These are phyloP conservation scores for Morpho achilles DNA, from an alignment of 2,888 invertebrate species.

Conservation along the genomic window DNA sequence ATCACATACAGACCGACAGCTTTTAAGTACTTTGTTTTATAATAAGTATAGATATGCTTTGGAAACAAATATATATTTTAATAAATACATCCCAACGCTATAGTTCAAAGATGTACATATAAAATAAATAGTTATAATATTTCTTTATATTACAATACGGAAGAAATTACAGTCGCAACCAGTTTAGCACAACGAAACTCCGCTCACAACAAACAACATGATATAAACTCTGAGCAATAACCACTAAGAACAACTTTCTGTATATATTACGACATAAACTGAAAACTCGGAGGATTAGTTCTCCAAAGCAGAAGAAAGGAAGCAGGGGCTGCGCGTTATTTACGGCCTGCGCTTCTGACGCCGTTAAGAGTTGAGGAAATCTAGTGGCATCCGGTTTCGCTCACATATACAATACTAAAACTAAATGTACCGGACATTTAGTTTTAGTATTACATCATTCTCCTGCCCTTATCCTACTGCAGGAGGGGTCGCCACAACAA, in stretches of 20 bases:
- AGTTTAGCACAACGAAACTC: slow-evolving; percentile 29
- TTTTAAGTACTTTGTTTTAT: no score
- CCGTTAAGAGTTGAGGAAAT: slow-evolving; percentile 52
- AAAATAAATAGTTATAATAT: slow-evolving; percentile 10
- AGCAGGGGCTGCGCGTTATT: slow-evolving; percentile 62
- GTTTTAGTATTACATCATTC: no score
- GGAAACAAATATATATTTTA: no score
- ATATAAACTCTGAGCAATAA: slow-evolving; percentile 14
- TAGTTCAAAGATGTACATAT: slow-evolving; percentile 1
- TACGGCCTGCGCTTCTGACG: slow-evolving; percentile 67
- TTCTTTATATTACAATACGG: slow-evolving; percentile 6
- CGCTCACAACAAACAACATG: slow-evolving; percentile 23
- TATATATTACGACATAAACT: slow-evolving; percentile 29
- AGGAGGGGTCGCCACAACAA: no score
- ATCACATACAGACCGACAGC: no score
- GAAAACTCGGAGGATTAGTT: slow-evolving; percentile 46
- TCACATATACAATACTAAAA: slow-evolving; percentile 15
- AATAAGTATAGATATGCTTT: no score
- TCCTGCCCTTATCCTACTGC: no score
- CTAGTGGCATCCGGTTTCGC: slow-evolving; percentile 41
- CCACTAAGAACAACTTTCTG: slow-evolving; percentile 26
- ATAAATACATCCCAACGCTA: no score
- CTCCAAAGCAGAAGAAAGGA: slow-evolving; percentile 58
- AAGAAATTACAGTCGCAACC: slow-evolving; percentile 5
- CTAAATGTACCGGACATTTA: background rate